phyloP scores from a whole-genome alignment of 2,888 invertebrate species.

The Synanthedon tipuliformis region DNA sequence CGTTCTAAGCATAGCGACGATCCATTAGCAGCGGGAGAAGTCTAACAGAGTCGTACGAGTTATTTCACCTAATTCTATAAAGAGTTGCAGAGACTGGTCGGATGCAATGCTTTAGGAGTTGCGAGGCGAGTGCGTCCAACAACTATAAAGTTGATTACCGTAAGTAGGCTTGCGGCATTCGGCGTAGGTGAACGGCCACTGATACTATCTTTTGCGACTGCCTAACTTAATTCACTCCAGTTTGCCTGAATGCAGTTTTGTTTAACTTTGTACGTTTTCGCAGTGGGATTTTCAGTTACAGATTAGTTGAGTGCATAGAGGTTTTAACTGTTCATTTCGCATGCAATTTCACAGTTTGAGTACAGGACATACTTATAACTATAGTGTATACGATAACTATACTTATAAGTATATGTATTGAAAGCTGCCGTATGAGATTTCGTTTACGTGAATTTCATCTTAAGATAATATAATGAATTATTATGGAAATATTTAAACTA shows the following conservation, averaged over 20 bases:
- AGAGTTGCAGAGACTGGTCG: conserved; percentile 43
- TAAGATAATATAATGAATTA: too few species aligned
- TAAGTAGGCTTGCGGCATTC: conserved; percentile 31
- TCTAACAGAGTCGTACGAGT: conserved; percentile 51
- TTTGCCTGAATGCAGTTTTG: neutral
- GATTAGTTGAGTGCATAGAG: neutral
- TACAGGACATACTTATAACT: too few species aligned
- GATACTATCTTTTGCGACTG: conserved; percentile 3
- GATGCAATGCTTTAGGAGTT: conserved; percentile 43
- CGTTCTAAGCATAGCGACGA: conserved; percentile 56
- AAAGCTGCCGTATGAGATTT: too few species aligned
- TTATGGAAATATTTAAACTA: too few species aligned
- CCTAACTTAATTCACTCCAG: neutral
- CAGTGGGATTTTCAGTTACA: neutral
- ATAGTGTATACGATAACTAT: too few species aligned
- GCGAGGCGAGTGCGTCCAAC: conserved; percentile 38
- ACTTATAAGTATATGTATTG: too few species aligned
- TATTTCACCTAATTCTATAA: conserved; percentile 62
- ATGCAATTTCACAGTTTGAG: too few species aligned
- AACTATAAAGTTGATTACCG: conserved; percentile 44
- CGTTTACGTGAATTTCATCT: too few species aligned
- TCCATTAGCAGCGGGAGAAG: conserved; percentile 54
- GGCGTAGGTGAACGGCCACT: conserved; percentile 30
- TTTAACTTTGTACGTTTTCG: neutral
- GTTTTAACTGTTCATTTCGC: neutral